These are phyloP conservation scores for Channa maculata DNA, from an alignment of 2,113 vertebrate genomes.

Conservation along the genomic window DNA sequence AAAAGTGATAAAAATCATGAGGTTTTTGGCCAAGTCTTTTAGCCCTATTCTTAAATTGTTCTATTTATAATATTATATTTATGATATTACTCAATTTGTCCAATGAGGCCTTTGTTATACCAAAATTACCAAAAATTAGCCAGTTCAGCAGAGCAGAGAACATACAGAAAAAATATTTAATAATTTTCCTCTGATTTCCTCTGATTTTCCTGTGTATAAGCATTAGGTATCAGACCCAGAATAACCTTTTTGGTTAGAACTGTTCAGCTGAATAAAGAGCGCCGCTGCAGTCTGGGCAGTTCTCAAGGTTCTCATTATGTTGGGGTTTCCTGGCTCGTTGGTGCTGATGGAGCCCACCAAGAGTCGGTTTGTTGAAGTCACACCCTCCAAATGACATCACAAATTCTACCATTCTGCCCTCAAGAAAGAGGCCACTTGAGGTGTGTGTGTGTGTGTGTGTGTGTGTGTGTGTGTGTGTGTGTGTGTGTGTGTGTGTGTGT, in stretches of 20 bases:
- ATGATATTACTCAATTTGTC: too few relatives aligned
- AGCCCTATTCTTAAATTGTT: too few relatives aligned
- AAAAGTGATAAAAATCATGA: too few relatives aligned
- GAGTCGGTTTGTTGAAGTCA: conserved; percentile 30
- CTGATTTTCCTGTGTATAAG: conserved; percentile 30
- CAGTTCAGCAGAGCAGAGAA: neutral
- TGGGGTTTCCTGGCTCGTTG: conserved; percentile 46
- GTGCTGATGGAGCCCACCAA: conserved; percentile 14
- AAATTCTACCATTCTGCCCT: neutral
- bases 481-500: too few relatives aligned
- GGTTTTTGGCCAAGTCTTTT: too few relatives aligned
- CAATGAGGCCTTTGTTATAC: too few relatives aligned
- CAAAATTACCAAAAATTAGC: too few relatives aligned
- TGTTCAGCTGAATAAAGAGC: neutral
- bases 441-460: neutral
- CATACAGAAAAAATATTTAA: neutral
- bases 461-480: too few relatives aligned
- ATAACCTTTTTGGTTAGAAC: conserved; percentile 1
- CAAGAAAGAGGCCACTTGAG: neutral
- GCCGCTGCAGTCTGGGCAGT: neutral
- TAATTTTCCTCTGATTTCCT: conserved; percentile 5
- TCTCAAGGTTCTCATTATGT: conserved; percentile 17
- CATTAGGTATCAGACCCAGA: conserved; percentile 15
- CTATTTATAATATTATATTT: too few relatives aligned
- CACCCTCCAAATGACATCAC: conserved; percentile 43